Evolutionary conservation across 2,888 invertebrate species (phyloP).

Genomic region (Rhopalosiphum nymphaeae): DNA sequence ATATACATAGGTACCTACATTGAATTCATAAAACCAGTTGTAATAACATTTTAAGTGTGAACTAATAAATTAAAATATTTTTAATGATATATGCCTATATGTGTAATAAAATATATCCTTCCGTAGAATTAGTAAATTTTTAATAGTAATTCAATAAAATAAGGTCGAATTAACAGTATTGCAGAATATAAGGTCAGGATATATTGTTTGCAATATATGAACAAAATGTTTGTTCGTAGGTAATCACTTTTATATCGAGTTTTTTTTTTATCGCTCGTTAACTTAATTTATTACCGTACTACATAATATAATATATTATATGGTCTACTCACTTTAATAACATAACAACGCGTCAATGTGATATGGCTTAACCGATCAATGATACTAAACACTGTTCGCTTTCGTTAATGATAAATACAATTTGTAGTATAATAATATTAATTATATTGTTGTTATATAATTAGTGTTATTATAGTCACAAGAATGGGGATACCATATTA

Average conservation of each 20-base stretch:
- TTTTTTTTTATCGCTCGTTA: constrained; percentile 1
- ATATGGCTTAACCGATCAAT: constrained; percentile 8
- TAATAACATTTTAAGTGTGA: not conserved
- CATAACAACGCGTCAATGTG: not conserved
- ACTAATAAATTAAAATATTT: not conserved
- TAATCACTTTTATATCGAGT: not conserved
- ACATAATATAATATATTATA: not conserved
- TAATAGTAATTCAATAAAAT: not conserved
- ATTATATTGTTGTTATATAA: not conserved
- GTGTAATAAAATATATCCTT: not conserved
- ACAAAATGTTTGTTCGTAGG: not conserved
- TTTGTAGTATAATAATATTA: not conserved
- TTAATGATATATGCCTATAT: not conserved
- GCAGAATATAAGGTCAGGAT: not conserved
- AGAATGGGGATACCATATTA: too few relatives aligned
- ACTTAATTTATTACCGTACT: not conserved
- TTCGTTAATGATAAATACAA: not conserved
- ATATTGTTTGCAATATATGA: not conserved
- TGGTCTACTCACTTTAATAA: constrained; percentile 4
- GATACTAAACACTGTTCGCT: not conserved
- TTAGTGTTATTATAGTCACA: not conserved
- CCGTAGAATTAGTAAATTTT: not conserved
- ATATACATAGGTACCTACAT: too few relatives aligned
- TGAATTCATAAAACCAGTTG: not conserved
- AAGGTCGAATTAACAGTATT: not conserved